Evolutionary conservation across 2,113 vertebrate species (phyloP), one percentile per base, ranked within the genome.

Genomic region (Bostrychus sinensis): DNA sequence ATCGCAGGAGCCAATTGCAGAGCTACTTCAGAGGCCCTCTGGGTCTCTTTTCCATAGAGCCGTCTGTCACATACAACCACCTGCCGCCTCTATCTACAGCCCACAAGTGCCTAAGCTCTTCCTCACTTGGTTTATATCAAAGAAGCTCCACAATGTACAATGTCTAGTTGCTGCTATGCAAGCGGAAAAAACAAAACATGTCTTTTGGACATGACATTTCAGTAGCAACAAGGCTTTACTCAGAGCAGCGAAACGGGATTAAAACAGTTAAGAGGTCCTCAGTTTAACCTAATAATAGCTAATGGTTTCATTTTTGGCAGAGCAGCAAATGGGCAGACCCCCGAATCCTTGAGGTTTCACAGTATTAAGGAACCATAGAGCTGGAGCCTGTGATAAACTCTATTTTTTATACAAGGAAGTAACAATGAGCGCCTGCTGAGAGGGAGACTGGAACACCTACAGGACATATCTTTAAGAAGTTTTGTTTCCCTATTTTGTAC

Each of bases 11-110:
- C 70, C 74, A 48, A 76, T 74, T 81, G 69, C 70, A 58, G 62
- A 58, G 79, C 72, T 77, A 53, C 83, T 88, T 85, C 83, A 86
- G 70, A 74, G 75, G 66, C 76, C 84, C 83, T 84, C 70, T 69
- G 80, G 85, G 81, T 86, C 74, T 89, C 82, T 88, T 85, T 86
- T 84, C 81, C 45, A 65, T 61, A 46, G 71, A 70, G 61, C 77
- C 83, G 71, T 86, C 86, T 88, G 87, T 85, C 83, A 86, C 76
- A 80, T 64, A 83, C 86, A 82, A 78, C 82, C 85, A 89, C 81
- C 88, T 86, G 78, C 79, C 72, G 76, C 61, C 74, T 43, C 42
- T 68, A 60, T 77, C 82, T 83, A 82, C 55, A 60, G 75, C 76
- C 65, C 79, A 75, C 79, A 66, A 88, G 77, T 71, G 63, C 62